phyloP scores from a whole-genome alignment of 2,888 invertebrate species.

The Drosophila tanythrix region DNA sequence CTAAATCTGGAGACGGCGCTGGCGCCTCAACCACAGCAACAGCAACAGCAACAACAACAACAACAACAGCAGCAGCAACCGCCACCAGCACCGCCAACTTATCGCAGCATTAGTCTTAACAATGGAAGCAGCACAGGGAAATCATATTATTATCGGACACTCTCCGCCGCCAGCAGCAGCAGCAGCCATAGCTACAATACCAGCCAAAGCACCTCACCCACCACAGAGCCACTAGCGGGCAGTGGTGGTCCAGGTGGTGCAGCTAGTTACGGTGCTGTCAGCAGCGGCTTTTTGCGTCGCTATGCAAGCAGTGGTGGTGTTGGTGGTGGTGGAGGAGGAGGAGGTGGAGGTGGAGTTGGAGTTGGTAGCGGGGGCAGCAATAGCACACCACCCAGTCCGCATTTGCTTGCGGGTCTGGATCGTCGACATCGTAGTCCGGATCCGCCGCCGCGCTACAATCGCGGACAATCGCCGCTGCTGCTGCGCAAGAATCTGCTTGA shows the following conservation, averaged over 20 bases:
- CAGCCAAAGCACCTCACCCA: conserved; percentile 79
- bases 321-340: conserved; percentile 5
- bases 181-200: conserved; percentile 76
- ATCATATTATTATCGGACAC: conserved; percentile 77
- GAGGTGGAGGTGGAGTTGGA: conserved; percentile 9
- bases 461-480: conserved; percentile 86
- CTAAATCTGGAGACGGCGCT: conserved; percentile 36
- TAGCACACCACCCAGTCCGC: conserved; percentile 77
- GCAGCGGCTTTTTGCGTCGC: conserved; percentile 68
- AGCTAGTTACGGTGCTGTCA: conserved; percentile 25
- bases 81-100: conserved; percentile 44
- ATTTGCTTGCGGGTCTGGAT: conserved; percentile 79
- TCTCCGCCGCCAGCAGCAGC: conserved; percentile 78
- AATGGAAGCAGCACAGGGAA: conserved; percentile 50
- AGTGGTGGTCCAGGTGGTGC: conserved; percentile 4
- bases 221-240: conserved; percentile 66
- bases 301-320: conserved; percentile 70
- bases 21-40: conserved; percentile 25
- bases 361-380: conserved; percentile 37
- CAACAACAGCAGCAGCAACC: conserved; percentile 12
- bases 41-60: background rate
- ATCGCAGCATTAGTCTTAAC: conserved; percentile 56
- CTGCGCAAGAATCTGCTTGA: conserved; percentile 87
- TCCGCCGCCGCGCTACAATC: conserved; percentile 86
- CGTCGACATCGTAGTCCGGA: conserved; percentile 87